Evolutionary conservation across 2,113 vertebrate genomes (phyloP).

Genomic region (Spea multiplicata): DNA sequence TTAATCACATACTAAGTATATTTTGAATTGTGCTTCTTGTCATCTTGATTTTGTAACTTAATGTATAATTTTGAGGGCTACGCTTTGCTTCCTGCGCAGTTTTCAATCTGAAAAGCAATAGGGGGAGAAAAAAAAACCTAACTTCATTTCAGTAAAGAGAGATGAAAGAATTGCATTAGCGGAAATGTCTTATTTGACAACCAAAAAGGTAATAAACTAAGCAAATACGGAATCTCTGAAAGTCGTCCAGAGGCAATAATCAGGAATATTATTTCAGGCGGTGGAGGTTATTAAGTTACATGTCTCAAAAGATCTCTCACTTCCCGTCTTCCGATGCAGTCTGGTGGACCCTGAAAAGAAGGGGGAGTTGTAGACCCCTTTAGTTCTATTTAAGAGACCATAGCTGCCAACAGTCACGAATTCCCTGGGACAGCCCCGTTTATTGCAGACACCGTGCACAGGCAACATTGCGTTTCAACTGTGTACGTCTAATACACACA

Average conservation of each 20-base stretch:
- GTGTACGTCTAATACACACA: too few relatives aligned
- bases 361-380: too few relatives aligned
- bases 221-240: slow-evolving; percentile 14
- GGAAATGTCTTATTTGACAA: slow-evolving; percentile 29
- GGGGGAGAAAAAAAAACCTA: not conserved
- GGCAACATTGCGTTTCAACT: too few relatives aligned
- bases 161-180: slow-evolving; percentile 20
- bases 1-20: not conserved
- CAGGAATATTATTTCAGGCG: not conserved
- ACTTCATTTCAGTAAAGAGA: not conserved
- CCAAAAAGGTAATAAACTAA: slow-evolving; percentile 7
- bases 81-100: not conserved
- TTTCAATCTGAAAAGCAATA: not conserved
- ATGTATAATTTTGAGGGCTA: not conserved
- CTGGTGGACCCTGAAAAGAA: too few relatives aligned
- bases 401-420: too few relatives aligned
- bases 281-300: slow-evolving; percentile 14
- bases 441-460: too few relatives aligned
- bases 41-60: not conserved
- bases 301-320: slow-evolving; percentile 9
- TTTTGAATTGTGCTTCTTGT: slow-evolving; percentile 7
- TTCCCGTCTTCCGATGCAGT: not conserved
- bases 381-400: too few relatives aligned
- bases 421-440: too few relatives aligned
- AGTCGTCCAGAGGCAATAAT: not conserved